Percentiles rank a stretch among this genome's conserved stretches.
These are phyloP conservation scores for Chrysopilus asiliformis DNA, from an alignment of 2,888 invertebrate species.

Conservation along the genomic window DNA sequence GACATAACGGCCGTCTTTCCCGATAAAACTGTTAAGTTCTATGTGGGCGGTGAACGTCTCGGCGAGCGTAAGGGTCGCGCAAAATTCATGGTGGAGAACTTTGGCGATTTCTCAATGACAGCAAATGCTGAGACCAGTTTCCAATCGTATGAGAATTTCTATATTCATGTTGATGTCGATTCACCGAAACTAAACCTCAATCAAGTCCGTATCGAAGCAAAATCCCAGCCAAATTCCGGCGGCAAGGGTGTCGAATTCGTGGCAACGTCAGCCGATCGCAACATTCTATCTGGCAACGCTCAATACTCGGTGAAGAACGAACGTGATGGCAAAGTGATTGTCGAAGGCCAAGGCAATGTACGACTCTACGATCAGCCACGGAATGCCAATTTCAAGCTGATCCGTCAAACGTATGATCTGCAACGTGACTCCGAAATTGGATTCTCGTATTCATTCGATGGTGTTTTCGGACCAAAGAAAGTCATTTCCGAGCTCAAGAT, in stretches of 20 bases:
- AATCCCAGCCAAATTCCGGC: constrained; percentile 43
- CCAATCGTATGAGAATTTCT: constrained; percentile 49
- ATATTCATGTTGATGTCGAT: constrained; percentile 45
- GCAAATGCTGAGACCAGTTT: constrained; percentile 42
- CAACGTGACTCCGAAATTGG: constrained; percentile 50
- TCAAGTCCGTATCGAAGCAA: constrained; percentile 50
- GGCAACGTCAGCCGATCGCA: constrained; percentile 45
- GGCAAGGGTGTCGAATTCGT: constrained; percentile 49
- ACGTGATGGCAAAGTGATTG: constrained; percentile 48
- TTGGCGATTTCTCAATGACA: constrained; percentile 42
- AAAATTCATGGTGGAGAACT: constrained; percentile 41
- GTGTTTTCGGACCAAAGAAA: constrained; percentile 54
- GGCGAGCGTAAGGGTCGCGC: constrained; percentile 46
- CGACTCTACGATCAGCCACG: constrained; percentile 54
- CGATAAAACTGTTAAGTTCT: constrained; percentile 23
- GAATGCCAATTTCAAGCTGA: constrained; percentile 60
- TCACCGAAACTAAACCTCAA: constrained; percentile 50
- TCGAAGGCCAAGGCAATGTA: constrained; percentile 63
- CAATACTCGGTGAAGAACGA: constrained; percentile 57
- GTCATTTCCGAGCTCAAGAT: constrained; percentile 55
- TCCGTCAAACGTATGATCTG: constrained; percentile 47
- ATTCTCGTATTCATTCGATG: constrained; percentile 48
- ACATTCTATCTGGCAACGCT: constrained; percentile 55
- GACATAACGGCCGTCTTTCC: constrained; percentile 45
- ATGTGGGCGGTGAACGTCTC: constrained; percentile 30